A percentile compares a stretch with the other conserved stretches of the same genome.
Conservation (phyloP, 2,113 vertebrate species). For the Rhynchomys soricoides region DNA sequence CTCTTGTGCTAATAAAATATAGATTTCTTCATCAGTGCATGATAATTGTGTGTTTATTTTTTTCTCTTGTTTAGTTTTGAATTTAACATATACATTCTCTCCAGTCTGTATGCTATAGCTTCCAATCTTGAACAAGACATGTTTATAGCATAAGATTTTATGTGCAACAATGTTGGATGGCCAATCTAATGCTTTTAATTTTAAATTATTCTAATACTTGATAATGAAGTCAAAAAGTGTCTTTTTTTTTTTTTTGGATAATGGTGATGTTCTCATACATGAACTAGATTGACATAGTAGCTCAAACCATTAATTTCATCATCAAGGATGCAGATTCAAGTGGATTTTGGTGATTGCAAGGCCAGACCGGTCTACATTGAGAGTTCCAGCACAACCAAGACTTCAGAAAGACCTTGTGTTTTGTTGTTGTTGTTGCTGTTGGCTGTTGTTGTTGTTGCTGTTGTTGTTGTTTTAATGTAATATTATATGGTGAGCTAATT, state of each 20-base stretch:
- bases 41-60: background rate
- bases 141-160: background rate
- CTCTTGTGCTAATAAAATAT: background rate
- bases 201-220: background rate
- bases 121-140: background rate
- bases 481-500: background rate
- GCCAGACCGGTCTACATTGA: background rate
- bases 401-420: too few species aligned
- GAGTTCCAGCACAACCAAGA: background rate
- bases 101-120: background rate
- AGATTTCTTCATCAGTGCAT: background rate
- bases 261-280: background rate
- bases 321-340: background rate
- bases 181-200: background rate
- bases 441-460: fast-evolving
- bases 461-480: background rate
- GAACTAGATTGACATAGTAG: fast-evolving
- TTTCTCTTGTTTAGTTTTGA: background rate
- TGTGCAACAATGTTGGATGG: fast-evolving
- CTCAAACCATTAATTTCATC: background rate
- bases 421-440: background rate
- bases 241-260: background rate
- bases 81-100: background rate
- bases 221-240: background rate
- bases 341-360: background rate